Percentiles rank a stretch among this genome's conserved stretches.
Conservation (phyloP, 2,113 vertebrate species). For the Cyprinodon tularosa region DNA sequence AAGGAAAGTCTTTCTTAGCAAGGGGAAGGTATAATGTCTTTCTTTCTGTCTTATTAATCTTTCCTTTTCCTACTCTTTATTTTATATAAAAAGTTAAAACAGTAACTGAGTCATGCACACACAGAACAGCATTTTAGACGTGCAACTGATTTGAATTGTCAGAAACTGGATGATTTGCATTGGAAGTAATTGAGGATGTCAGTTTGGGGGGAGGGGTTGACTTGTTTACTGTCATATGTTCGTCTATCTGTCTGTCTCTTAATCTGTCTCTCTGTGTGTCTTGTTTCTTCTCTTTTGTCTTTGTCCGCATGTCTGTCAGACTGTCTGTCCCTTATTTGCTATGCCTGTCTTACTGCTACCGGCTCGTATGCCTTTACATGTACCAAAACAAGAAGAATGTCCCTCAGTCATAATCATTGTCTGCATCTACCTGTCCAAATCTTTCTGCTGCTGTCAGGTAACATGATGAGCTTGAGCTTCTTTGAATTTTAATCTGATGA, state of each 20-base stretch:
- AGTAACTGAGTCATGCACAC: neutral
- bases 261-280: constrained; percentile 65
- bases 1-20: no score
- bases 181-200: neutral
- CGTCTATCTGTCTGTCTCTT: constrained; percentile 41
- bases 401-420: neutral
- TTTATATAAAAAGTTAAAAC: neutral
- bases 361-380: constrained; percentile 22
- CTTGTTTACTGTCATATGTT: constrained; percentile 36
- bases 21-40: no score
- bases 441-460: constrained; percentile 38
- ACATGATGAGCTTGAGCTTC: neutral
- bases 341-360: constrained; percentile 14
- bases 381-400: constrained; percentile 7
- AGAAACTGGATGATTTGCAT: neutral
- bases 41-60: neutral
- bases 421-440: neutral
- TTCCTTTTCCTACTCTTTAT: neutral
- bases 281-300: constrained; percentile 61
- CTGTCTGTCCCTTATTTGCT: constrained; percentile 28
- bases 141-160: neutral
- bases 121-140: neutral
- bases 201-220: neutral
- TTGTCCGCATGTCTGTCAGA: constrained; percentile 41
- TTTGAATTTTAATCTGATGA: neutral